A percentile compares a stretch with the other conserved stretches of the same genome.
Conservation (phyloP, 2,113 vertebrate species). For the Gallinago media region DNA sequence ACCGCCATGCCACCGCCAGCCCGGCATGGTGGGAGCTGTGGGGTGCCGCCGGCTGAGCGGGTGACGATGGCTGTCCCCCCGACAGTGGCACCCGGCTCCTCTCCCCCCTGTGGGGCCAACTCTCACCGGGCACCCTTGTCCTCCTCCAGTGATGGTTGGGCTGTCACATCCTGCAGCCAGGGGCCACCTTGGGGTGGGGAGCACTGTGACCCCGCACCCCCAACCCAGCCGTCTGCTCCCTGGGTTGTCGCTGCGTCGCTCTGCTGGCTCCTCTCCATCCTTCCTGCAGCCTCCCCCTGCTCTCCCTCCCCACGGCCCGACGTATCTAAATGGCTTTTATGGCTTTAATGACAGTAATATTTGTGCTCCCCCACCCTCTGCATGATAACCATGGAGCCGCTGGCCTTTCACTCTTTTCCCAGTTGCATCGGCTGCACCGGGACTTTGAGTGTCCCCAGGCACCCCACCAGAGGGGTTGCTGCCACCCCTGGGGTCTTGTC, state of each 20-base stretch:
- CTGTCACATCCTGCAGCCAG: rapidly evolving
- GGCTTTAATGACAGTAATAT: neutral
- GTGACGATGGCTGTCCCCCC: neutral
- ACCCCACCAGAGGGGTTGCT: rapidly evolving
- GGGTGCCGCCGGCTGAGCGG: neutral
- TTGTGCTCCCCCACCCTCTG: neutral
- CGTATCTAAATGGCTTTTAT: neutral
- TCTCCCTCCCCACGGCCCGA: neutral
- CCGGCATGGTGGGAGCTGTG: neutral
- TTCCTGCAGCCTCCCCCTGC: neutral
- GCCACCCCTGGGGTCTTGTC: no score
- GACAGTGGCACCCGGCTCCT: neutral
- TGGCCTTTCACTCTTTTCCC: rapidly evolving
- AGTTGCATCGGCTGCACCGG: rapidly evolving
- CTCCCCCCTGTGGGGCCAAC: rapidly evolving
- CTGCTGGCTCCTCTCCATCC: neutral
- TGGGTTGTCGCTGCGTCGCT: rapidly evolving
- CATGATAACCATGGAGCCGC: rapidly evolving
- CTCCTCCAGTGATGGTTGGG: rapidly evolving
- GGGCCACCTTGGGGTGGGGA: neutral
- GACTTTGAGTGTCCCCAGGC: rapidly evolving
- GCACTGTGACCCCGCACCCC: rapidly evolving
- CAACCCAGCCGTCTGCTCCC: rapidly evolving
- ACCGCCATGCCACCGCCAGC: neutral
- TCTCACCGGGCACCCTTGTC: neutral